phyloP scores from a whole-genome alignment of 2,113 vertebrate species.

The Ia io region DNA sequence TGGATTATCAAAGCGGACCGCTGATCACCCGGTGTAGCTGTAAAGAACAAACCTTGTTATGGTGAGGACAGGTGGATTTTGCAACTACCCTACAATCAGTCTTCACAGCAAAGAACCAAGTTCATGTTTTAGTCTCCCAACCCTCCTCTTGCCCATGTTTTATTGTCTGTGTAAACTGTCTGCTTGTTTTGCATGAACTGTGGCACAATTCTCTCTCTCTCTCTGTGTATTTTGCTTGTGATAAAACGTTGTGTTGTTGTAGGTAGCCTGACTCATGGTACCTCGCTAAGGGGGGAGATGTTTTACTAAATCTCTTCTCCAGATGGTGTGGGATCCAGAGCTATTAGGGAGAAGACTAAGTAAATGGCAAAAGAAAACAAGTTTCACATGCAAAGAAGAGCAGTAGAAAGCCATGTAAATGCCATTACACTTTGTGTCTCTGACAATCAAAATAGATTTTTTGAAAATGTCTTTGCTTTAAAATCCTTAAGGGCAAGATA shows the following conservation, averaged over 20 bases:
- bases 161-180: conserved; percentile 71
- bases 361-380: background rate
- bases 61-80: conserved; percentile 76
- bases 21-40: conserved; percentile 70
- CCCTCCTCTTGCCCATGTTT: conserved; percentile 56
- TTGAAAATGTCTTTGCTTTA: conserved; percentile 63
- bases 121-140: conserved; percentile 58
- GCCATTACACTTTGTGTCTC: background rate
- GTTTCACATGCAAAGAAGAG: background rate
- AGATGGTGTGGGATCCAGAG: background rate
- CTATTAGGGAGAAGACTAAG: background rate
- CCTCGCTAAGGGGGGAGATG: conserved; percentile 38
- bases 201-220: conserved; percentile 52
- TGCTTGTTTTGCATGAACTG: conserved; percentile 82
- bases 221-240: conserved; percentile 70
- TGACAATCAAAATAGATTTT: conserved; percentile 41
- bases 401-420: conserved; percentile 2
- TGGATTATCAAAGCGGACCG: conserved; percentile 65
- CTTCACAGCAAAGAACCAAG: conserved; percentile 42
- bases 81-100: conserved; percentile 59
- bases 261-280: conserved; percentile 11
- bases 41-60: conserved; percentile 69
- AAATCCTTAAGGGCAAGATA: conserved; percentile 79
- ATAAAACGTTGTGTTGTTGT: conserved; percentile 50
- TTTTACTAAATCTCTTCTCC: background rate